Percentiles rank a stretch among this genome's conserved stretches.
phyloP scores from a whole-genome alignment of 2,888 invertebrate genomes.

The Catocala sponsa region DNA sequence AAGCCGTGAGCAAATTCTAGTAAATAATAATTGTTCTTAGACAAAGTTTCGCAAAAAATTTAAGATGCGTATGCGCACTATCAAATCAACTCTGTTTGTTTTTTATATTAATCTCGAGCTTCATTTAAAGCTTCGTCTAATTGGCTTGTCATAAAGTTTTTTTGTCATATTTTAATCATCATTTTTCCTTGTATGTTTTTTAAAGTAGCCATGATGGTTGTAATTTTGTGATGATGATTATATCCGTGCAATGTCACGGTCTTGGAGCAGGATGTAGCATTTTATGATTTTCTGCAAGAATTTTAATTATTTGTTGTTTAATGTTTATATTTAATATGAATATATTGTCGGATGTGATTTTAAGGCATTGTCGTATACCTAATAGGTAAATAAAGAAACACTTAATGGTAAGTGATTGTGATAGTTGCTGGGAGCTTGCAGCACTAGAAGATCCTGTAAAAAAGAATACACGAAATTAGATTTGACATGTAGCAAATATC shows the following conservation, averaged over 20 bases:
- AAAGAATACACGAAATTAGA: no score
- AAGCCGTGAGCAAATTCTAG: no score
- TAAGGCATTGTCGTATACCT: no score
- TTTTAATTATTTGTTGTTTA: no score
- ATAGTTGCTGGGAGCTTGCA: no score
- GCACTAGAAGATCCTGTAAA: no score
- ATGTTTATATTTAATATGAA: no score
- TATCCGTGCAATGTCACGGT: conserved; percentile 20
- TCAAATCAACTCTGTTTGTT: conserved; percentile 16
- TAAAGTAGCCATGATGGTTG: conserved; percentile 4
- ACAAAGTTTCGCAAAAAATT: neutral
- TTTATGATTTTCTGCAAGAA: conserved; percentile 15
- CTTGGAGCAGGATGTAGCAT: conserved; percentile 45
- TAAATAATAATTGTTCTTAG: conserved; percentile 7
- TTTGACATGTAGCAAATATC: no score
- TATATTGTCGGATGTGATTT: neutral
- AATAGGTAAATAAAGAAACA: no score
- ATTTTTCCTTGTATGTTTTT: conserved; percentile 8
- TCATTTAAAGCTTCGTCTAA: conserved; percentile 13
- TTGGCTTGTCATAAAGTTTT: conserved; percentile 14
- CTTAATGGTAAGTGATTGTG: no score
- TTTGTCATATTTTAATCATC: neutral
- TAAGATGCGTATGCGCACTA: conserved; percentile 13
- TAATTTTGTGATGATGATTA: conserved; percentile 3
- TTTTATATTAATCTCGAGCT: conserved; percentile 14